Conservation (phyloP, 2,113 vertebrate species). For the Oncorhynchus gorbuscha region DNA sequence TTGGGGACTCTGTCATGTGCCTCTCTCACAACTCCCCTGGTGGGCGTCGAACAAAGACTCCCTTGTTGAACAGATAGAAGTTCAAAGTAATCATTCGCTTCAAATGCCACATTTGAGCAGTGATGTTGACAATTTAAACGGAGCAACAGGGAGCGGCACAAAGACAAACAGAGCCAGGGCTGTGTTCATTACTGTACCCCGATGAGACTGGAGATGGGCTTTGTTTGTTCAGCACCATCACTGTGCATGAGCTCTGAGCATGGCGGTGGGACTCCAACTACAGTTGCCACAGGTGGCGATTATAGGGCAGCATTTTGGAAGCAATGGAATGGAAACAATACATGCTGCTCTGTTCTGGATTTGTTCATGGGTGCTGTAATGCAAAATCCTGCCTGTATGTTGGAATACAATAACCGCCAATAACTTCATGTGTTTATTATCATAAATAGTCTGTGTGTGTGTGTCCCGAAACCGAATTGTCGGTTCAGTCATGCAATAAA, state of each 20-base stretch:
- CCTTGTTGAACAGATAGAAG: constrained; percentile 46
- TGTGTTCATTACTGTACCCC: constrained; percentile 29
- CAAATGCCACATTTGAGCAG: constrained; percentile 40
- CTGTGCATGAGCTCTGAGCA: constrained; percentile 16
- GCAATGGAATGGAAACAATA: constrained; percentile 55
- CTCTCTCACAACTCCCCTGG: constrained; percentile 29
- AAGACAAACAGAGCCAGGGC: constrained; percentile 14
- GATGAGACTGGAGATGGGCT: constrained; percentile 15
- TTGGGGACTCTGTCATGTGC: constrained; percentile 24
- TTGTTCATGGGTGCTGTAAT: constrained; percentile 52
- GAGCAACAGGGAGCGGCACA: constrained; percentile 22
- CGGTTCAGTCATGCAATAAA: too few species aligned
- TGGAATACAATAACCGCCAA: constrained; percentile 32
- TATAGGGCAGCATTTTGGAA: constrained; percentile 32
- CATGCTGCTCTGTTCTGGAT: constrained; percentile 56
- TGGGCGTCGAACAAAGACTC: constrained; percentile 28
- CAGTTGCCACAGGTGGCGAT: constrained; percentile 57
- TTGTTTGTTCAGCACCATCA: background rate
- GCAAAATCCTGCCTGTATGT: constrained; percentile 40
- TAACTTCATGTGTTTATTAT: constrained; percentile 7
- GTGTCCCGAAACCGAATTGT: constrained; percentile 11
- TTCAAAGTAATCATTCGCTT: constrained; percentile 52
- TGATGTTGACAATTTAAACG: constrained; percentile 38
- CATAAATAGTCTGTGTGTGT: background rate
- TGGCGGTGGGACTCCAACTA: background rate